phyloP scores from a whole-genome alignment of 2,113 vertebrate species.

The Engraulis encrasicolus region DNA sequence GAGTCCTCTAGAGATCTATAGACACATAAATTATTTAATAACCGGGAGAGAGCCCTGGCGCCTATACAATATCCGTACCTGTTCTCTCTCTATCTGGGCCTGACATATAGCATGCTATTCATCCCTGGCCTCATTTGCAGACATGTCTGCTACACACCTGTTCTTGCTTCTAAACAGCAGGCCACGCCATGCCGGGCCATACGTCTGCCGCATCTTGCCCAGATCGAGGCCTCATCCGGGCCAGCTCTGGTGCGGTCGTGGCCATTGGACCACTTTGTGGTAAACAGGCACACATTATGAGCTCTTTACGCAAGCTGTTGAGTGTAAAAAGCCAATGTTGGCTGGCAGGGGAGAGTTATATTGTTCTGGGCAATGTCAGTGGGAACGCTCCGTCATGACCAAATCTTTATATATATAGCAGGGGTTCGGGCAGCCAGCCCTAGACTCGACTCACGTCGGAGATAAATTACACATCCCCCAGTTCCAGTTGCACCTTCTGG shows the following conservation, averaged over 20 bases:
- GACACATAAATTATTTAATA: not conserved
- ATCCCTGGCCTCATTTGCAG: not conserved
- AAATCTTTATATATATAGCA: not conserved
- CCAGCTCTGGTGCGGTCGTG: not conserved
- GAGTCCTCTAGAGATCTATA: not conserved
- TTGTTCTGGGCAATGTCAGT: constrained; percentile 19
- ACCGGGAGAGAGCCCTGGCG: not conserved
- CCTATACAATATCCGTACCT: not conserved
- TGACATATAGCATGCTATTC: not conserved
- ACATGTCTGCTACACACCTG: not conserved
- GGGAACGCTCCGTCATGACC: not conserved
- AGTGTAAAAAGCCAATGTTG: not conserved
- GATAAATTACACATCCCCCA: constrained; percentile 2
- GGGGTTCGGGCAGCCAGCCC: not conserved
- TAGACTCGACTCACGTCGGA: not conserved
- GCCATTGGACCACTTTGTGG: not conserved
- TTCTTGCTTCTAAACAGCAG: not conserved
- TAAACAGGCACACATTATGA: not conserved
- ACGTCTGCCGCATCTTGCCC: not conserved
- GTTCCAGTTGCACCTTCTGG: not conserved
- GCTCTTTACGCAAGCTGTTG: not conserved
- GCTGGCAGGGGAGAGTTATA: constrained; percentile 7
- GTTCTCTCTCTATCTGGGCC: not conserved
- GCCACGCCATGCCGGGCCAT: not conserved
- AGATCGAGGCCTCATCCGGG: not conserved